Percentiles rank a stretch among this genome's conserved stretches.
phyloP scores from a whole-genome alignment of 2,113 vertebrate species.

The Perognathus longimembris region DNA sequence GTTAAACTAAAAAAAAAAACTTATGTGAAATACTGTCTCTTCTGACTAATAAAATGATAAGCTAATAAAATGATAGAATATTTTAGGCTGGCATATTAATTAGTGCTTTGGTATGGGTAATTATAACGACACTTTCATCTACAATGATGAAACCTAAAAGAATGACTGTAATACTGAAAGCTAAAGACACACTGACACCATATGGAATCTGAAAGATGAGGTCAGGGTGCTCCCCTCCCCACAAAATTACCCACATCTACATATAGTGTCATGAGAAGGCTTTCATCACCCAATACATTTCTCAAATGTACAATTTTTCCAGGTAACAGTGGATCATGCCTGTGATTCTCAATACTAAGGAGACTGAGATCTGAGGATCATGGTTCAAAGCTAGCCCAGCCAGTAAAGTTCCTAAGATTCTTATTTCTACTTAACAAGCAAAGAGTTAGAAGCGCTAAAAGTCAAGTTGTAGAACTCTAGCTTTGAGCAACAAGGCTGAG shows the following conservation, averaged over 20 bases:
- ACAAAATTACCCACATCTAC: neutral
- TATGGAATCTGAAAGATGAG: conserved; percentile 40
- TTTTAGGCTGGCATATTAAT: conserved; percentile 30
- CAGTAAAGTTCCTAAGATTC: too few species aligned
- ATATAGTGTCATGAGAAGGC: neutral
- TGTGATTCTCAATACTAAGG: too few species aligned
- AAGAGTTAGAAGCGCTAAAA: too few species aligned
- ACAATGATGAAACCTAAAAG: neutral
- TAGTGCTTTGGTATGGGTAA: neutral
- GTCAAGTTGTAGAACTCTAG: too few species aligned
- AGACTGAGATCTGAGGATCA: too few species aligned
- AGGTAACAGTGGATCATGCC: neutral
- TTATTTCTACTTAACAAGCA: too few species aligned
- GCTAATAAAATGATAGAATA: conserved; percentile 26
- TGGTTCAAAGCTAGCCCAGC: too few species aligned
- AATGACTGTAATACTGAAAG: neutral
- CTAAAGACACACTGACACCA: neutral
- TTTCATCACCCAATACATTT: neutral
- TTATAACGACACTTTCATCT: conserved; percentile 19
- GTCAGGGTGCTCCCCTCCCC: neutral
- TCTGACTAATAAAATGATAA: neutral
- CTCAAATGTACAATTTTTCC: neutral
- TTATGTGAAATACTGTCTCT: neutral
- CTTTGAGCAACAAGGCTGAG: too few species aligned
- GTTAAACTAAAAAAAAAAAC: too few species aligned